Evolutionary conservation across 2,888 invertebrate genomes (phyloP).

Genomic region (Dynastes maya): DNA sequence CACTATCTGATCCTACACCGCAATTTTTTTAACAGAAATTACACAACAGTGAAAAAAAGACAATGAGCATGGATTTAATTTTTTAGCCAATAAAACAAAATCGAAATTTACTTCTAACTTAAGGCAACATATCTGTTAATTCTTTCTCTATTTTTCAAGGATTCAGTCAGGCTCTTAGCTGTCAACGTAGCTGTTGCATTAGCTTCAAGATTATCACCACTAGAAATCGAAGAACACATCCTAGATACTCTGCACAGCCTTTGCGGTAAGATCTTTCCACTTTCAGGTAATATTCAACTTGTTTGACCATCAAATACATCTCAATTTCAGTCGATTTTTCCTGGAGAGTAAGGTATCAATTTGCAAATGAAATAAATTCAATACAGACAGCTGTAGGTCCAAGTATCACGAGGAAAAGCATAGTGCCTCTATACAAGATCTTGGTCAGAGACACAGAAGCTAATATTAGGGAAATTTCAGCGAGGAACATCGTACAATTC

Average conservation of each 20-base stretch:
- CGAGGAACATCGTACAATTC: constrained; percentile 62
- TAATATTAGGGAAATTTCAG: constrained; percentile 62
- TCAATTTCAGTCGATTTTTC: constrained; percentile 61
- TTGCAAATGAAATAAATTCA: constrained; percentile 61
- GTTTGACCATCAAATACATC: not conserved
- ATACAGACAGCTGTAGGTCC: constrained; percentile 60
- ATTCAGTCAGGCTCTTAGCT: constrained; percentile 60
- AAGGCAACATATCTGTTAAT: no score
- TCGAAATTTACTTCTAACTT: no score
- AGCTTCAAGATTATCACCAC: constrained; percentile 59
- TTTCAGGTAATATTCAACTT: not conserved
- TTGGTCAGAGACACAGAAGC: constrained; percentile 62
- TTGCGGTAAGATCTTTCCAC: constrained; percentile 56
- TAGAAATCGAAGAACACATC: constrained; percentile 62
- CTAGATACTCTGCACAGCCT: constrained; percentile 60
- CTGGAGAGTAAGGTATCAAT: constrained; percentile 64
- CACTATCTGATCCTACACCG: no score
- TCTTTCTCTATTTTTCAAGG: constrained; percentile 57
- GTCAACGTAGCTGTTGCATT: constrained; percentile 59
- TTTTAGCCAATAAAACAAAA: no score
- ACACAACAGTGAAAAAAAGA: no score
- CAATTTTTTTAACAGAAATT: no score
- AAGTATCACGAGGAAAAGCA: constrained; percentile 58
- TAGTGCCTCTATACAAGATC: constrained; percentile 62
- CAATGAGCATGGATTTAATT: no score